Evolutionary conservation across 2,888 invertebrate species (phyloP), one percentile per base, ranked within the genome.

Genomic region (Corythucha ciliata): DNA sequence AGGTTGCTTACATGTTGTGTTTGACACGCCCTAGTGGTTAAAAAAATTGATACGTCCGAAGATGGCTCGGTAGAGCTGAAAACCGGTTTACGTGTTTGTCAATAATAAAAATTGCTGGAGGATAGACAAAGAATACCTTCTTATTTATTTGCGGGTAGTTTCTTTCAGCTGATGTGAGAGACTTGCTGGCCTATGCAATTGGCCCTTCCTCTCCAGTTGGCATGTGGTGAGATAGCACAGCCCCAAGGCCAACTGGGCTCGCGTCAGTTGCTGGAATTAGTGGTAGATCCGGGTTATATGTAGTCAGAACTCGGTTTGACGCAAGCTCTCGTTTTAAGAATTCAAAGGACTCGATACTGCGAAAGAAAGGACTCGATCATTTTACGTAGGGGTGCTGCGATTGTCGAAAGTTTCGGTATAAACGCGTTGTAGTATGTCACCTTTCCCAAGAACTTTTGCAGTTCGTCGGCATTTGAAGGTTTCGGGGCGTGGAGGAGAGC

Each of bases 141-240:
- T n/a, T n/a, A n/a, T n/a, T n/a, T n/a, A n/a, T n/a, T n/a, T n/a
- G n/a, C n/a, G 53, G 66, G 55, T 65, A 63, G 27, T 57, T 55
- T 51, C 59, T 59, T 45, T 68, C 59, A 2, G 60, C 59, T 44
- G 45, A 59, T 53, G 36, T 62, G 48, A 63, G 60, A 34, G 59
- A 66, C 60, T 58, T 58, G 6, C 64, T 67, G 4, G 67, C 66
- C 59, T 63, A 68, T 10, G 63, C 60, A 27, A 69, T 64, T 3
- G 67, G 68, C 37, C 63, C 55, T 52, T 69, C 67, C n/a, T 57
- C 52, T 14, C 65, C 65, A 58, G 68, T 63, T 20, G 53, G 52
- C 39, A 57, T 62, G 20, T 57, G 54, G 51, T 68, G 66, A 3
- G 61, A 62, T n/a, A 68, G 46, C 53, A 57, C 4, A 59, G 58